Base-by-base conservation (phyloP, 1,140 invertebrate species). In the Drosophila tristis region DNA sequence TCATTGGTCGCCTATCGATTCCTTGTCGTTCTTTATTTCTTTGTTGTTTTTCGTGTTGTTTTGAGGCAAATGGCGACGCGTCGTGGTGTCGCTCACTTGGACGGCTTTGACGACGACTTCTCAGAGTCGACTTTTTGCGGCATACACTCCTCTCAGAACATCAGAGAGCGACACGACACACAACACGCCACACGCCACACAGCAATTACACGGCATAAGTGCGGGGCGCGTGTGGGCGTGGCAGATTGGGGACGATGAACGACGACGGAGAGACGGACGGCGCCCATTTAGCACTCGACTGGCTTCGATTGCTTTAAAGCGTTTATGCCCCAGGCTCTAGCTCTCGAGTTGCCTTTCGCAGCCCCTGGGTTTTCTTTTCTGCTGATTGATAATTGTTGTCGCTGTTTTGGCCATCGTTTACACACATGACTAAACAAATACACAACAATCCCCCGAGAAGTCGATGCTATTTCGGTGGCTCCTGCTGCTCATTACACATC, bases 261-360 rank as follows among this genome's bases (percentile, higher is more conserved):
- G 35, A 16, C 16, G 16, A 16, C 16, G 16, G 16, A 39, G 11
- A 2, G 35, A 49, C 42, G 44, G 60, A 50, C 43, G 16, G 16
- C 54, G 61, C 72, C 62, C 73, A 66, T 72, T 51, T 71, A 60
- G 59, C 63, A 57, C 62, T 80, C 63, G 59, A 78, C 63, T 86
- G 58, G 35, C 50, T 74, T 87, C 64, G 78, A 81, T 81, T 76
- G 80, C 72, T 80, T 86, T 81, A 78, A 80, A 85, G 68, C 64
- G 42, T 51, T 55, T 65, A 4, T 39, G 35, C 23, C 55, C 20
- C 43, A 26, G 26, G 6, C 26, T 35, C 16, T 13, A 11, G 23
- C 45, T 25, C 11, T 55, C 15, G 26, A 15, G 5, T 26, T 16
- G 29, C 45, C 20, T 49, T 63, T 64, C 44, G 23, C 45, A 26